Evolutionary conservation across 1,140 invertebrate species (phyloP).

Genomic region (Drosophila nikananu): DNA sequence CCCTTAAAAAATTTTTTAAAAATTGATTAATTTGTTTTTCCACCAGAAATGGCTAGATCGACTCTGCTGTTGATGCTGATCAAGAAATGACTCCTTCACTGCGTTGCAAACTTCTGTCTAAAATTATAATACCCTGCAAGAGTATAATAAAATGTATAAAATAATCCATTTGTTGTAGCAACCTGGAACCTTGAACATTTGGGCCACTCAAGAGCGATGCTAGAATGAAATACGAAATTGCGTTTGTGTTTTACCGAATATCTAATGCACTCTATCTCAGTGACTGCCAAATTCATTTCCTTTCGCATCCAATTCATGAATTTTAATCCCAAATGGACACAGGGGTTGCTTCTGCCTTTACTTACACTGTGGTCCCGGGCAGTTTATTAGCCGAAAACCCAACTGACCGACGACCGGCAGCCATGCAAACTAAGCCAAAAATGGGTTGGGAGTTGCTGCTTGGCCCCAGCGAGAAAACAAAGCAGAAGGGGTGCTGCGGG

Average conservation of each 20-base stretch:
- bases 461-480: background rate
- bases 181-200: background rate
- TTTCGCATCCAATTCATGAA: conserved; percentile 57
- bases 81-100: no score
- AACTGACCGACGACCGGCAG: conserved; percentile 22
- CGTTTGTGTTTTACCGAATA: conserved; percentile 17
- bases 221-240: conserved; percentile 10
- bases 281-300: conserved; percentile 36
- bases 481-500: conserved; percentile 4
- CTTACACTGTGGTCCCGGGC: conserved; percentile 20
- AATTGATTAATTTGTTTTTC: no score
- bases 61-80: no score
- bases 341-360: conserved; percentile 3
- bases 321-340: conserved; percentile 66
- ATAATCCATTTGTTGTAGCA: background rate
- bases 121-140: no score
- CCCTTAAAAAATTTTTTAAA: no score
- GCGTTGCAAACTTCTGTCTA: no score
- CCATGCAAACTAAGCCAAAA: conserved; percentile 50
- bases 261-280: conserved; percentile 37
- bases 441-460: conserved; percentile 7
- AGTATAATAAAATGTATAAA: background rate
- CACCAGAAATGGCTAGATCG: no score
- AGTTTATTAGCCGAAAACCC: conserved; percentile 66
- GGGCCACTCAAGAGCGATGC: background rate